phyloP scores from a whole-genome alignment of 2,797 vertebrate genomes.

The Craterocephalus amniculus region DNA sequence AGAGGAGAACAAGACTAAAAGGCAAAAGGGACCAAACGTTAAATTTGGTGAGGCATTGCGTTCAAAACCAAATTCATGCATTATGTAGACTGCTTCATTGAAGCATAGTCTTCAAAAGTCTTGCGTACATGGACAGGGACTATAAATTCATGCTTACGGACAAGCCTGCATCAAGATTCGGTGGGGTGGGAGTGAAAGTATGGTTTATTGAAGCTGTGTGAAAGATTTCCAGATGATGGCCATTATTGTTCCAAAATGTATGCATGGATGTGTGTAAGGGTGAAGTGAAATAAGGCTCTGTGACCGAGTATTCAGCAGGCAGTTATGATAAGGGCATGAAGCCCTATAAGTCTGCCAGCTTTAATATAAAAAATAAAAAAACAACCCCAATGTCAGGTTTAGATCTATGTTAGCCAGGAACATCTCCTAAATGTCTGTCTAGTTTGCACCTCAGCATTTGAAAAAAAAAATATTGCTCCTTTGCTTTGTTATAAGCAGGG shows the following conservation, averaged over 20 bases:
- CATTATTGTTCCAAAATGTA: slow-evolving; percentile 43
- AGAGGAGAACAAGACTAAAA: slow-evolving; percentile 1
- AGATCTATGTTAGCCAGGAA: slow-evolving; percentile 21
- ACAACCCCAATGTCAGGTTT: slow-evolving; percentile 5
- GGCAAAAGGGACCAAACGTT: slow-evolving; percentile 51
- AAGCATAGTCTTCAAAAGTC: slow-evolving; percentile 69
- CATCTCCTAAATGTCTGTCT: slow-evolving; percentile 8
- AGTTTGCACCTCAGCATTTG: neutral
- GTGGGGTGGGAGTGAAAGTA: slow-evolving; percentile 18
- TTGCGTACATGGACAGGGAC: slow-evolving; percentile 47
- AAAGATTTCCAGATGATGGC: slow-evolving; percentile 46
- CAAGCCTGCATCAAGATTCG: slow-evolving; percentile 36
- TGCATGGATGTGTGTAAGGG: slow-evolving; percentile 38
- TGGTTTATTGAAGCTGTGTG: slow-evolving; percentile 46
- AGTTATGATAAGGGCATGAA: slow-evolving; percentile 5
- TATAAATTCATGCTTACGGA: slow-evolving; percentile 59
- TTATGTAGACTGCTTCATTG: slow-evolving; percentile 70
- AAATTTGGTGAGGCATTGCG: slow-evolving; percentile 42
- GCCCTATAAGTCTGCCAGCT: slow-evolving; percentile 7
- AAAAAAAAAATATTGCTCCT: too few relatives aligned
- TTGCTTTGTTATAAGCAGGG: neutral
- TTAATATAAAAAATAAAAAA: slow-evolving; percentile 5
- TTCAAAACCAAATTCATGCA: slow-evolving; percentile 68
- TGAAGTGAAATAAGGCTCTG: slow-evolving; percentile 43
- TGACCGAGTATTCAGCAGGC: slow-evolving; percentile 23